A percentile compares a stretch with the other conserved stretches of the same genome.
These are phyloP conservation scores for Vultur gryphus DNA, from an alignment of 2,797 vertebrate species.

Conservation along the genomic window DNA sequence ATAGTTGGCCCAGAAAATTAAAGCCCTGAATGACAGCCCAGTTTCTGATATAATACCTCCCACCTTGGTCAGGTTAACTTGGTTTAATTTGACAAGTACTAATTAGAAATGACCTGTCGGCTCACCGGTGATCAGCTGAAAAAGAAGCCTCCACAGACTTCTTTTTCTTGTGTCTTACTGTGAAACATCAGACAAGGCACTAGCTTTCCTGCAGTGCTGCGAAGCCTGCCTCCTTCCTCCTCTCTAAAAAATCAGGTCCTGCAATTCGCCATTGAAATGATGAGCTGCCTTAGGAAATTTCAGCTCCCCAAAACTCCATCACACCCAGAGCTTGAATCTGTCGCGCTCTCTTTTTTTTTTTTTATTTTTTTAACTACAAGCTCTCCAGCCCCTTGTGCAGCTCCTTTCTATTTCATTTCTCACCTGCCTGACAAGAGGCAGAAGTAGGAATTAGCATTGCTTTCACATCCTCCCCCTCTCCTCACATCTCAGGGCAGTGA, in stretches of 20 bases:
- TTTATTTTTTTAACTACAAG: neutral
- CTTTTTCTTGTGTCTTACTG: neutral
- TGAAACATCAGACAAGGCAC: neutral
- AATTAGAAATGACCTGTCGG: slow-evolving; percentile 6
- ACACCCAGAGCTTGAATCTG: neutral
- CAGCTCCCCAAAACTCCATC: neutral
- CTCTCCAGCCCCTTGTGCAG: neutral
- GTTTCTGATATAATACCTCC: neutral
- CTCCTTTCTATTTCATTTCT: neutral
- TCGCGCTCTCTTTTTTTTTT: neutral
- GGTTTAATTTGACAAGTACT: neutral
- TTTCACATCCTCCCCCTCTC: slow-evolving; percentile 14
- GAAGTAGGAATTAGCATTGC: slow-evolving; percentile 16
- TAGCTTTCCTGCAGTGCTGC: neutral
- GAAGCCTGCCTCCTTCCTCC: neutral
- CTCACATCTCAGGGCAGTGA: neutral
- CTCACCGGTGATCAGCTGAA: neutral
- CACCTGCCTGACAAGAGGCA: slow-evolving; percentile 16
- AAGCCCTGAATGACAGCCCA: neutral
- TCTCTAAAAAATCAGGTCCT: neutral
- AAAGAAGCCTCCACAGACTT: neutral
- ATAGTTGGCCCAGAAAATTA: neutral
- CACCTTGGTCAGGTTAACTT: neutral
- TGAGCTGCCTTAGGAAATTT: neutral
- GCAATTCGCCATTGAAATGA: neutral